Percentiles rank a stretch among this genome's conserved stretches.
Evolutionary conservation across 2,888 invertebrate species (phyloP).

Genomic region (Melanchra persicariae): DNA sequence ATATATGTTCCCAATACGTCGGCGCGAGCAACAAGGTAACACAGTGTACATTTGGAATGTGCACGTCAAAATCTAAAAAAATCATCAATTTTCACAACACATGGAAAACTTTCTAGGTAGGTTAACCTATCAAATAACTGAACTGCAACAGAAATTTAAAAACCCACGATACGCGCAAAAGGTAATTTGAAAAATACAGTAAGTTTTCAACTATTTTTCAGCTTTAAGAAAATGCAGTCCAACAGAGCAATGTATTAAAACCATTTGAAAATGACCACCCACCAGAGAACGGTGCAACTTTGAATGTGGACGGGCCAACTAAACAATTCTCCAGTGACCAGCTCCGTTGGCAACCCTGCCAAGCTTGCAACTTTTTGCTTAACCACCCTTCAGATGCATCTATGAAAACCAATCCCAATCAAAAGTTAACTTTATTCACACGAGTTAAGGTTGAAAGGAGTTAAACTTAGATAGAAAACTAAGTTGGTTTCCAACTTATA

Average conservation of each 20-base stretch:
- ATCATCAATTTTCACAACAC: too few relatives aligned
- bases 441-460: background rate
- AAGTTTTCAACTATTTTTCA: background rate
- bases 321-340: conserved; percentile 86
- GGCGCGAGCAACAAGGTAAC: too few relatives aligned
- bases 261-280: conserved; percentile 63
- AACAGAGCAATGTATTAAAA: conserved; percentile 66
- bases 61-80: too few relatives aligned
- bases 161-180: background rate
- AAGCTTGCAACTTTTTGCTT: conserved; percentile 77
- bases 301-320: conserved; percentile 79
- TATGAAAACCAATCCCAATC: conserved; percentile 11
- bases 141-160: background rate
- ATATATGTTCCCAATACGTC: too few relatives aligned
- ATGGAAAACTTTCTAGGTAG: too few relatives aligned
- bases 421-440: conserved; percentile 36
- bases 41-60: too few relatives aligned
- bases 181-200: background rate
- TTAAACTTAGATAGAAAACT: conserved; percentile 7
- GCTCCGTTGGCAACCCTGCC: conserved; percentile 81
- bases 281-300: conserved; percentile 66
- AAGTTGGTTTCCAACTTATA: conserved; percentile 71
- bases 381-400: conserved; percentile 49
- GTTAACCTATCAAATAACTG: too few relatives aligned
- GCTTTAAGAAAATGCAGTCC: background rate